These are phyloP conservation scores for Porites evermanni DNA, from an alignment of 92 coral and sea anemone species.

Conservation along the genomic window DNA sequence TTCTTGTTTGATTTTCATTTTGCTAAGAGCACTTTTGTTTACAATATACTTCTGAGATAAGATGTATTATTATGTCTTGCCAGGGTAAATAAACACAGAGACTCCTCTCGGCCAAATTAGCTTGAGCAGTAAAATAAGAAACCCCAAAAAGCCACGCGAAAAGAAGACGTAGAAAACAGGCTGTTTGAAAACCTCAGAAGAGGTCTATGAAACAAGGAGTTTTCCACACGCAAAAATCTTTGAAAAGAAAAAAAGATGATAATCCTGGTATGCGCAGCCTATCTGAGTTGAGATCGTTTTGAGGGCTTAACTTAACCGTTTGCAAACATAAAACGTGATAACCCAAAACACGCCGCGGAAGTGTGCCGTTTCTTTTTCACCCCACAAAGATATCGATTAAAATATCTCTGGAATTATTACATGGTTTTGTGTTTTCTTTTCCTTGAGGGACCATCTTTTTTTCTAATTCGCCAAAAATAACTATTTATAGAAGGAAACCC, in stretches of 20 bases:
- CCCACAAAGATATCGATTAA: constrained; percentile 57
- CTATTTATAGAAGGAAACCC: constrained; percentile 49
- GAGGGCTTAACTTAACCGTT: constrained; percentile 28
- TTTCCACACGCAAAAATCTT: neutral
- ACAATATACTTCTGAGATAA: constrained; percentile 75
- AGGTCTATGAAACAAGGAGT: neutral
- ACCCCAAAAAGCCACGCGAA: constrained; percentile 2
- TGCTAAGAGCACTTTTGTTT: constrained; percentile 84
- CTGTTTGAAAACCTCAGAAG: neutral
- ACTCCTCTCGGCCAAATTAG: constrained; percentile 66
- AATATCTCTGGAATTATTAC: constrained; percentile 38
- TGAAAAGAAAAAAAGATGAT: neutral
- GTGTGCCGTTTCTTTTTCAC: constrained; percentile 15
- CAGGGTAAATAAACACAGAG: constrained; percentile 56
- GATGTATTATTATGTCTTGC: constrained; percentile 69
- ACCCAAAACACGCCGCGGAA: constrained; percentile 51
- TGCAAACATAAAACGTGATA: constrained; percentile 32
- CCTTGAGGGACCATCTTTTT: constrained; percentile 54
- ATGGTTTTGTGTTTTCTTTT: constrained; percentile 56
- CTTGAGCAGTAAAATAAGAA: constrained; percentile 46
- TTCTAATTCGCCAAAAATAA: constrained; percentile 50
- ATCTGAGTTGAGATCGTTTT: constrained; percentile 16
- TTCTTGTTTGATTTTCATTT: constrained; percentile 78
- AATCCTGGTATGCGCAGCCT: neutral
- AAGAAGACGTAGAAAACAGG: neutral